These are phyloP conservation scores for Hirtodrosophila duncani DNA, from an alignment of 2,888 invertebrate species.

Conservation along the genomic window DNA sequence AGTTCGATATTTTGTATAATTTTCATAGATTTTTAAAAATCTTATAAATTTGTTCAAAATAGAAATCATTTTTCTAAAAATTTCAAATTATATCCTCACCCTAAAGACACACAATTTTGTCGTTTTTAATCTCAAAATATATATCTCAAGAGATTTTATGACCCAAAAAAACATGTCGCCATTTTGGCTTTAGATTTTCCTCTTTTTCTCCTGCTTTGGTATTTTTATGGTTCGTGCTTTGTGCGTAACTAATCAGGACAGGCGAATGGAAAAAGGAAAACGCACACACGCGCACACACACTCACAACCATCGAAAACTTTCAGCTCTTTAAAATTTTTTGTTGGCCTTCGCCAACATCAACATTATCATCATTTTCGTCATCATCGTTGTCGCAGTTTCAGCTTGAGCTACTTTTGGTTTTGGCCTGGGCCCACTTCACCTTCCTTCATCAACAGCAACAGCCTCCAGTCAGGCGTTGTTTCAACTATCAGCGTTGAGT, in stretches of 20 bases:
- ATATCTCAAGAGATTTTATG: conserved; percentile 28
- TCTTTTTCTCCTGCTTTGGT: conserved; percentile 1
- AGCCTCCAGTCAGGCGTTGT: conserved; percentile 23
- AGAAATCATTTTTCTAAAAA: too few relatives aligned
- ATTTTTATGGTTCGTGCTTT: conserved; percentile 19
- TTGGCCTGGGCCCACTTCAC: conserved; percentile 34
- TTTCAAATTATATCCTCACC: too few relatives aligned
- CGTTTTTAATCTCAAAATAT: too few relatives aligned
- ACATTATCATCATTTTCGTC: neutral
- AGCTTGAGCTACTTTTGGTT: conserved; percentile 24
- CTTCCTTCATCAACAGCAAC: conserved; percentile 36
- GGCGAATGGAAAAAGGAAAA: neutral
- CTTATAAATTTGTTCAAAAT: too few relatives aligned
- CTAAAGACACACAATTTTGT: too few relatives aligned
- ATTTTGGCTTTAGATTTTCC: conserved; percentile 33
- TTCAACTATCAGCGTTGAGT: conserved; percentile 64
- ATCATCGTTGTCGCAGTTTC: conserved; percentile 11
- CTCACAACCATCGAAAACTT: conserved; percentile 35
- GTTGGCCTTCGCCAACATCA: conserved; percentile 10
- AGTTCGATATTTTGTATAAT: too few relatives aligned
- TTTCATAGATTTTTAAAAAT: too few relatives aligned
- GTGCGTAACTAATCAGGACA: conserved; percentile 57
- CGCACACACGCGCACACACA: conserved; percentile 26
- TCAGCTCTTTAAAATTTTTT: conserved; percentile 37
- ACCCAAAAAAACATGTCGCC: conserved; percentile 21